These are phyloP conservation scores for Phodopus roborovskii DNA, from an alignment of 2,113 vertebrate species.

Conservation along the genomic window DNA sequence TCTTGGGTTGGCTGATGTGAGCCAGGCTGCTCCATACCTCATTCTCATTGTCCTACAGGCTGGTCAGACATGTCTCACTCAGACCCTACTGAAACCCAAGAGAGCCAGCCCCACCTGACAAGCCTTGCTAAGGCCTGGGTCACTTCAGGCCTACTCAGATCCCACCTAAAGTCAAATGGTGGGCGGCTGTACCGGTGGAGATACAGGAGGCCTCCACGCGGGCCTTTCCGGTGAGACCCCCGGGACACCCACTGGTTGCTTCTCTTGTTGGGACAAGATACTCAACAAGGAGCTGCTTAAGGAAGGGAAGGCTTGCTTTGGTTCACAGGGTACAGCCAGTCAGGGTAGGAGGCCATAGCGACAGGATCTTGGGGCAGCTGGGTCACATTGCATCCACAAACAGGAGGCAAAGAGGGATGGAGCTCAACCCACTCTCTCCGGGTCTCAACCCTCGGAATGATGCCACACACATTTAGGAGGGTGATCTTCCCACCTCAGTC, in stretches of 20 bases:
- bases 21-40: background rate
- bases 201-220: background rate
- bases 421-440: background rate
- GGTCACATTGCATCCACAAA: background rate
- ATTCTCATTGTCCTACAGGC: background rate
- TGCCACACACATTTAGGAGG: no score
- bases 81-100: background rate
- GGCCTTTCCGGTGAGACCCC: accelerated
- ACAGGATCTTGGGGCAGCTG: background rate
- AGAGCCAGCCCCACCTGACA: background rate
- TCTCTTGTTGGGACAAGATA: background rate
- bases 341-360: background rate
- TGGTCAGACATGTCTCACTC: background rate
- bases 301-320: background rate
- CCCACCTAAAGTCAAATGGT: background rate
- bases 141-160: background rate
- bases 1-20: background rate
- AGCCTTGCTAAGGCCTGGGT: background rate
- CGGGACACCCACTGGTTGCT: no score
- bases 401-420: background rate
- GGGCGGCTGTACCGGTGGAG: background rate
- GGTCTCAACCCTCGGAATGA: no score
- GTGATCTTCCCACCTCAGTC: background rate
- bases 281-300: background rate
- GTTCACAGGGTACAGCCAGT: no score